These are phyloP conservation scores for Hydraecia micacea DNA, from an alignment of 2,888 invertebrate species.

Conservation along the genomic window DNA sequence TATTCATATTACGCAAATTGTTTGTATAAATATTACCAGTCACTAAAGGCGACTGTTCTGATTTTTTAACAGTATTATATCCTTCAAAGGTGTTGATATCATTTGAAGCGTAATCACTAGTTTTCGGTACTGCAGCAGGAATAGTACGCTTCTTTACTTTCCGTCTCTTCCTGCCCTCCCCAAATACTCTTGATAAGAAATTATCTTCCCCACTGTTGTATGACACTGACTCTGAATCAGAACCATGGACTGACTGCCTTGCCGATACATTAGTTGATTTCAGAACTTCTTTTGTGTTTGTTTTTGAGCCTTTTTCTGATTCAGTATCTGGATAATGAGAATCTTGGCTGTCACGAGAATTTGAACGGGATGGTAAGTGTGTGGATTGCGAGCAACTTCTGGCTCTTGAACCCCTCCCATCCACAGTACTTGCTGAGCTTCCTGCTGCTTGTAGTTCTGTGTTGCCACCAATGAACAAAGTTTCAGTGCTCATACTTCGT, in stretches of 20 bases:
- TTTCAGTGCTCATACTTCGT: conserved; percentile 83
- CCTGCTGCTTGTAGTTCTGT: conserved; percentile 67
- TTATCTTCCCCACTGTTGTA: conserved; percentile 85
- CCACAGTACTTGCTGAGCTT: conserved; percentile 73
- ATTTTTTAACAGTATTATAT: conserved; percentile 80
- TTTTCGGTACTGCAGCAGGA: conserved; percentile 64
- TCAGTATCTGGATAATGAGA: conserved; percentile 83
- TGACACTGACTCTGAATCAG: conserved; percentile 84
- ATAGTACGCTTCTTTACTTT: conserved; percentile 76
- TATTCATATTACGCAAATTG: conserved; percentile 83
- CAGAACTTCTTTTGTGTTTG: conserved; percentile 59
- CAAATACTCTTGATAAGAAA: conserved; percentile 84
- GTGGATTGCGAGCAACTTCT: conserved; percentile 78
- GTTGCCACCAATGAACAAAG: conserved; percentile 76
- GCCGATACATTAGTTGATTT: conserved; percentile 58
- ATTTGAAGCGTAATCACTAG: conserved; percentile 68
- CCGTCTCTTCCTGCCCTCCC: conserved; percentile 78
- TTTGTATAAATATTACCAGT: conserved; percentile 85
- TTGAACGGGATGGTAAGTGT: conserved; percentile 76
- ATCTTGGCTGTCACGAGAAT: conserved; percentile 80
- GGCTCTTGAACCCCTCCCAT: conserved; percentile 72
- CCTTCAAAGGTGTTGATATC: conserved; percentile 75
- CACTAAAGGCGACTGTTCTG: conserved; percentile 80
- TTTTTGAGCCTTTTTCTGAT: conserved; percentile 73
- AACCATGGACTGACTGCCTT: conserved; percentile 74